A percentile compares a stretch with the other conserved stretches of the same genome.
These are phyloP conservation scores for Cloeon dipterum DNA, from an alignment of 2,888 invertebrate species.

Conservation along the genomic window DNA sequence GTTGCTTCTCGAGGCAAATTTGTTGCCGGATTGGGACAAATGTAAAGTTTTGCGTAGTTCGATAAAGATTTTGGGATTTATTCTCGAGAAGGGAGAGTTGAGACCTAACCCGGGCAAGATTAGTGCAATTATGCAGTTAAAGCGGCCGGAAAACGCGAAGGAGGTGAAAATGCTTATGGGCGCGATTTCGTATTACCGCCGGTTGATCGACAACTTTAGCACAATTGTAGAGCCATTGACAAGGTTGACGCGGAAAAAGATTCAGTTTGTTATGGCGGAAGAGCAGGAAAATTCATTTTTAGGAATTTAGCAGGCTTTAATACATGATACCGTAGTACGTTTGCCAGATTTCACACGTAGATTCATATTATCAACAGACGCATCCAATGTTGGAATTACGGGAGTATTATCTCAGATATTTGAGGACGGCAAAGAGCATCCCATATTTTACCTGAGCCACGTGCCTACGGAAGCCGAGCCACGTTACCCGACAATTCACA, in stretches of 20 bases:
- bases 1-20: too few relatives aligned
- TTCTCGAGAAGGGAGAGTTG: too few relatives aligned
- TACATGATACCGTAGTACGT: conserved; percentile 4
- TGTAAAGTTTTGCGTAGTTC: too few relatives aligned
- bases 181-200: not conserved
- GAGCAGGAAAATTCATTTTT: not conserved
- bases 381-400: not conserved
- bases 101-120: too few relatives aligned
- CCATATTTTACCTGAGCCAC: too few relatives aligned
- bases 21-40: too few relatives aligned
- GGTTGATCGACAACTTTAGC: not conserved
- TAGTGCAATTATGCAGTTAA: too few relatives aligned
- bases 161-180: too few relatives aligned
- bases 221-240: not conserved
- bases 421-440: conserved; percentile 4
- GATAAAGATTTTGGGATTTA: too few relatives aligned
- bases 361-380: conserved; percentile 2
- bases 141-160: too few relatives aligned
- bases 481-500: too few relatives aligned
- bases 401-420: not conserved
- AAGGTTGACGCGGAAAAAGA: not conserved
- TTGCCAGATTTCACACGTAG: conserved; percentile 1
- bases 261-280: not conserved
- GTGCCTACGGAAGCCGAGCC: too few relatives aligned
- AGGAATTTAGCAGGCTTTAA: not conserved